Evolutionary conservation across 2,113 vertebrate genomes (phyloP), one percentile per base, ranked within the genome.

Genomic region (Istiophorus platypterus): DNA sequence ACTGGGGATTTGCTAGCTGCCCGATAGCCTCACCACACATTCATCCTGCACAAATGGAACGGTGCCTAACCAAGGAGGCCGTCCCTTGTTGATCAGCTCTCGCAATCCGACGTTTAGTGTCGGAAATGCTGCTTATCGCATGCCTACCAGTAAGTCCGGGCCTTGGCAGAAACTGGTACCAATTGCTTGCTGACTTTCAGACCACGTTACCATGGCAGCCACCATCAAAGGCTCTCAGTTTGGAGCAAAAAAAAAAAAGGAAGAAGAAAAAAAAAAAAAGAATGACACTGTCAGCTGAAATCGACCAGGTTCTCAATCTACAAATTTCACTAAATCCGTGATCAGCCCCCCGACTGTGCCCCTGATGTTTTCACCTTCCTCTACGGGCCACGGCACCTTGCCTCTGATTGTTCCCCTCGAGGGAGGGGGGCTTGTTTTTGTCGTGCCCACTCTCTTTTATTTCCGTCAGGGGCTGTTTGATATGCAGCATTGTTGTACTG

Each of bases 141-240:
- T 89, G 90, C 80, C 85, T 89, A 90, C 88, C 91, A 92, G 92
- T 93, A 91, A 91, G 86, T 88, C 86, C 78, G 89, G 91, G 90
- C 87, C 92, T 94, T 91, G 93, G 92, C 92, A 95, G 87, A 94
- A 95, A 95, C 92, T 95, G 94, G 93, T 95, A 95, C 94, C 92
- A 82, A 94, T 95, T 92, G 91, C 93, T 86, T 92, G 80, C 85
- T 59, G 93, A 94, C 93, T 95, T 94, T 94, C 93, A 95, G 90
- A 85, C 89, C 92, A 93, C 2, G 95, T 96, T 96, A 91, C 95
- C 95, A 96, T 96, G 94, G 94, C 93, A 95, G 95, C 95, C 82
- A 76, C 87, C 81, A 86, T 95, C 94, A 95, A 95, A 95, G 92
- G 91, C 91, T 68, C 91, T 94, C 92, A 91, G 88, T 95, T 89